Evolutionary conservation across 1,140 invertebrate species (phyloP), one percentile per base, ranked within the genome.

Genomic region (Trichogramma pretiosum): DNA sequence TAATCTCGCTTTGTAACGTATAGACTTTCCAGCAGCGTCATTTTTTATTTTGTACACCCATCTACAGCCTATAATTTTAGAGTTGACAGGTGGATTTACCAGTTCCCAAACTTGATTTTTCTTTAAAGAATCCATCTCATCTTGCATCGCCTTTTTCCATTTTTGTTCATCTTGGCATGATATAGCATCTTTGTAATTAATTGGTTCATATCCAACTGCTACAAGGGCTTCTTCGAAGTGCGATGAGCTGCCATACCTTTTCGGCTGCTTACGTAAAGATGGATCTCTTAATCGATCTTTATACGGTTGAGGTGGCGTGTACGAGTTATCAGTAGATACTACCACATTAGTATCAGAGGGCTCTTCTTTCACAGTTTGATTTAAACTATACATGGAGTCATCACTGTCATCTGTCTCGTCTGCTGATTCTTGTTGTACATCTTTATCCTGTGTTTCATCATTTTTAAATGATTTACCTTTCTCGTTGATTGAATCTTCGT

Each of bases 31-130:
- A 32, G 56, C 36, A 36, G 37, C 34, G 36, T 52, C 34, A 13
- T 24, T 11, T 47, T 67, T 63, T 3, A 56, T 37, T 28, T 54
- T 59, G 24, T 57, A 66, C 0, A 71, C 58, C 66, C 63, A 70
- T 34, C 55, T 56, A 37, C 43, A 56, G 11, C 54, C 46, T 5
- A 67, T 50, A 2, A 18, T 23, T 28, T 38, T 33, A 11, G 28
- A 37, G n/a, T 17, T 18, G 11, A 11, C n/a, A 3, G 53, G 40
- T 16, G 28, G 11, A 10, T 8, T 26, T 3, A 42, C 22, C 3
- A 33, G 26, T 7, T 11, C 40, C 52, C 52, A 53, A 0, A 51
- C 49, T 17, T 48, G 17, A 14, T 53, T 56, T 32, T 48, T 14
- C 10, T 35, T 5, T n/a, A 48, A 21, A 1, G 48, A 32, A 3